Evolutionary conservation across 2,888 invertebrate species (phyloP), one percentile per base, ranked within the genome.

Genomic region (Cryptus viduatorius): DNA sequence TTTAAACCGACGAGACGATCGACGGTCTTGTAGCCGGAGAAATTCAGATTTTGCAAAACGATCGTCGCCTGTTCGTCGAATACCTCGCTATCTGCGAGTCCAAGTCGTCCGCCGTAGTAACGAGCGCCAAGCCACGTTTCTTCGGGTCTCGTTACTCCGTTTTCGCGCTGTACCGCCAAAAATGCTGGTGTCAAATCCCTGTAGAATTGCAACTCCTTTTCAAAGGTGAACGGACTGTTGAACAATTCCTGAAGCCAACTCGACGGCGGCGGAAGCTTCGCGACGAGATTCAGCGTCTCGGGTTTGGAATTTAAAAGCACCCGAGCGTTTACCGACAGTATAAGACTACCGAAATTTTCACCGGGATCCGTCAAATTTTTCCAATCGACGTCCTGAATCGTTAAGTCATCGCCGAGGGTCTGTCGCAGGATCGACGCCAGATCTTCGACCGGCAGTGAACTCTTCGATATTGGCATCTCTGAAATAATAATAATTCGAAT

Each of bases 261-360:
- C 0, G 93, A 91, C 0, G 88, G 90, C 0, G 94, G 94, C 16
- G 93, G 93, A 75, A 93, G 87, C 83, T 94, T 94, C 0, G 89
- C 90, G 4, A 94, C 93, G 2, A 93, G 82, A 80, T 92, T 89
- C 24, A 92, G 76, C 3, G 86, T 86, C 59, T 90, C 89, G 3
- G 86, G 77, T 5, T 87, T 88, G 29, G 88, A 86, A 48, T 90
- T 86, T 4, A 50, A 65, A 0, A 72, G 71, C 0, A 92, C 61
- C 1, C 82, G 89, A 7, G 89, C 89, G 56, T 90, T 89, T 8
- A 94, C 87, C 4, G 91, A 91, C 10, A 93, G 83, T 69, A 94
- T 93, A 12, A 92, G 44, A 76, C 94, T 94, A 1, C 94, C 93
- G 61, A 91, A 94, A 84, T 94, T 94, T 42, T 94, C 94, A 5